Conservation (phyloP, 1,140 invertebrate genomes). For the Heliconius hermathena region DNA sequence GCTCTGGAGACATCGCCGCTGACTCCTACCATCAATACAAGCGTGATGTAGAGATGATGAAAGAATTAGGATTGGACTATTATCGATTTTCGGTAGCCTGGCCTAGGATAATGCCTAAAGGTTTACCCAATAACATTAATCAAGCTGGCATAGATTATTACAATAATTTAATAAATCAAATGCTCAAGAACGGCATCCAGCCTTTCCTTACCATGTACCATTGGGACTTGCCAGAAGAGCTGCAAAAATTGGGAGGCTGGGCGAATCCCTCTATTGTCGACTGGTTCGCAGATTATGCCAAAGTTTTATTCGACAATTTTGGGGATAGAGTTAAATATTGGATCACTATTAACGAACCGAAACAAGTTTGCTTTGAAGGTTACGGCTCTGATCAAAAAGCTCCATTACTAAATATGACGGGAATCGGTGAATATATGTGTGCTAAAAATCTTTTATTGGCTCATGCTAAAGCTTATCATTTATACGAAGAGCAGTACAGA, state of each 20-base stretch:
- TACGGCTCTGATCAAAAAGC: constrained; percentile 80
- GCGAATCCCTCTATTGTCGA: constrained; percentile 83
- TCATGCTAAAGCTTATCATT: constrained; percentile 77
- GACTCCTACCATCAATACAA: constrained; percentile 71
- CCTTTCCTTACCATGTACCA: constrained; percentile 86
- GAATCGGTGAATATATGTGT: constrained; percentile 79
- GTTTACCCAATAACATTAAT: constrained; percentile 82
- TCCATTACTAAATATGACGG: constrained; percentile 74
- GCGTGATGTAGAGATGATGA: constrained; percentile 79
- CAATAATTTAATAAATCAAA: constrained; percentile 83
- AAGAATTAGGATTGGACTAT: constrained; percentile 75
- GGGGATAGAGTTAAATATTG: constrained; percentile 85
- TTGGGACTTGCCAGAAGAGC: constrained; percentile 84
- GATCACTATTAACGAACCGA: constrained; percentile 88
- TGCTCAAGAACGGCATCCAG: constrained; percentile 78
- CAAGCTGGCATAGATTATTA: constrained; percentile 84
- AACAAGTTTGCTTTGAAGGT: constrained; percentile 81
- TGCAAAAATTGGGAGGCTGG: constrained; percentile 85
- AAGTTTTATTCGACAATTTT: constrained; percentile 82
- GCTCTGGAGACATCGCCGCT: constrained; percentile 75
- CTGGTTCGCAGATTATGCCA: constrained; percentile 84
- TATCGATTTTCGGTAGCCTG: constrained; percentile 87
- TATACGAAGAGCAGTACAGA: constrained; percentile 80
- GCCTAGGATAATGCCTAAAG: constrained; percentile 84
- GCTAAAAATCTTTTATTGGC: constrained; percentile 57